These are phyloP conservation scores for Pholis gunnellus DNA, from an alignment of 2,113 vertebrate species.

Conservation along the genomic window DNA sequence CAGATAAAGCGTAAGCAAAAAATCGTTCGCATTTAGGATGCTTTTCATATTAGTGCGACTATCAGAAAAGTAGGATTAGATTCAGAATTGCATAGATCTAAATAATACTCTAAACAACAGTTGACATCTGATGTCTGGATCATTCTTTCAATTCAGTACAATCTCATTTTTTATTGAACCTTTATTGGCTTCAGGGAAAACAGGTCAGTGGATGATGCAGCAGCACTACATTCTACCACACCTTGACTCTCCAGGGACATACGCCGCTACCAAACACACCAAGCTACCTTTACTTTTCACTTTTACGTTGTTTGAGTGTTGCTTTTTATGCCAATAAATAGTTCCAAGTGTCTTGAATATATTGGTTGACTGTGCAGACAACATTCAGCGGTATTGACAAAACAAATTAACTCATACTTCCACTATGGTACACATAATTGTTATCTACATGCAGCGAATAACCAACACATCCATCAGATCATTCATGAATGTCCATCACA, in stretches of 20 bases:
- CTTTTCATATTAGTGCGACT: background rate
- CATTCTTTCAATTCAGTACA: background rate
- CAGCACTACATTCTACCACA: background rate
- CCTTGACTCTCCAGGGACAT: background rate
- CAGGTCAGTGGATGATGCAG: background rate
- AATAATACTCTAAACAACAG: background rate
- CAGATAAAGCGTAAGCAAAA: background rate
- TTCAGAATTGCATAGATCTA: background rate
- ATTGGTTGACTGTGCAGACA: background rate
- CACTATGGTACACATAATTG: background rate
- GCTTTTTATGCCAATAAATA: background rate
- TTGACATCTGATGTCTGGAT: slow-evolving; percentile 18
- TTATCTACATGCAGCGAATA: background rate
- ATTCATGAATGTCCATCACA: background rate
- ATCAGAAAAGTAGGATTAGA: background rate
- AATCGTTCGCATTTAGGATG: background rate
- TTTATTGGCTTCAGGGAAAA: background rate
- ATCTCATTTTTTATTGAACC: background rate
- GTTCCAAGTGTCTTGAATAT: background rate
- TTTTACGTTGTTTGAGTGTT: background rate
- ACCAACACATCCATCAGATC: background rate
- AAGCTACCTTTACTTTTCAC: background rate
- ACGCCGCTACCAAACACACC: background rate
- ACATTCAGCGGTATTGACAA: background rate
- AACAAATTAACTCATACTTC: background rate